Evolutionary conservation across 2,888 invertebrate genomes (phyloP).

Genomic region (Nymphalis c-album): DNA sequence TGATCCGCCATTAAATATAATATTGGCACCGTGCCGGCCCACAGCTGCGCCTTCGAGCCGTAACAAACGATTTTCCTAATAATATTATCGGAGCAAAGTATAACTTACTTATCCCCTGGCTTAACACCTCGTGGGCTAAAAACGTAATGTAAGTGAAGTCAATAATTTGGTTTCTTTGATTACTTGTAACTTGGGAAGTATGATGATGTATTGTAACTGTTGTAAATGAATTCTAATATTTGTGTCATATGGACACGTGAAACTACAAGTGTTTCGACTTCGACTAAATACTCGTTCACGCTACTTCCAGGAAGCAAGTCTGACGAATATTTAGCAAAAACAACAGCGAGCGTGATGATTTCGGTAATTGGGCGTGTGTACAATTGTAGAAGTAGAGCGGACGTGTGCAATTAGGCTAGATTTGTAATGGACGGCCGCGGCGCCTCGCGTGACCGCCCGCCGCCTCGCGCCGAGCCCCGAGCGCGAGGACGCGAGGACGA

Average conservation of each 20-base stretch:
- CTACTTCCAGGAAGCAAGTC: constrained; percentile 11
- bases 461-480: constrained; percentile 4
- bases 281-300: not conserved
- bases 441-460: constrained; percentile 15
- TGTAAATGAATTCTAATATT: not conserved
- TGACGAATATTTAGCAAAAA: constrained; percentile 26
- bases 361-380: constrained; percentile 24
- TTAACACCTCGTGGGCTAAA: constrained; percentile 1
- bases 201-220: not conserved
- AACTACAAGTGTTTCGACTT: not conserved
- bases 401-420: constrained; percentile 31
- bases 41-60: constrained; percentile 8
- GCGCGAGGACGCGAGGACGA: not conserved
- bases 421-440: constrained; percentile 21
- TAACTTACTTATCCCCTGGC: constrained; percentile 13
- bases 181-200: not conserved
- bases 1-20: constrained; percentile 14
- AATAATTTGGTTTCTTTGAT: not conserved
- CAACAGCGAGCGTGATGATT: constrained; percentile 20
- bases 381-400: constrained; percentile 28
- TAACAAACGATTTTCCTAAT: constrained; percentile 21
- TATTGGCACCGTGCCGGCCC: constrained; percentile 13
- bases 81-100: constrained; percentile 16
- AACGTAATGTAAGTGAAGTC: not conserved
- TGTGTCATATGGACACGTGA: not conserved